Evolutionary conservation across 2,888 invertebrate species (phyloP), one percentile per base, ranked within the genome.

Genomic region (Lasioglossum pauxillum): DNA sequence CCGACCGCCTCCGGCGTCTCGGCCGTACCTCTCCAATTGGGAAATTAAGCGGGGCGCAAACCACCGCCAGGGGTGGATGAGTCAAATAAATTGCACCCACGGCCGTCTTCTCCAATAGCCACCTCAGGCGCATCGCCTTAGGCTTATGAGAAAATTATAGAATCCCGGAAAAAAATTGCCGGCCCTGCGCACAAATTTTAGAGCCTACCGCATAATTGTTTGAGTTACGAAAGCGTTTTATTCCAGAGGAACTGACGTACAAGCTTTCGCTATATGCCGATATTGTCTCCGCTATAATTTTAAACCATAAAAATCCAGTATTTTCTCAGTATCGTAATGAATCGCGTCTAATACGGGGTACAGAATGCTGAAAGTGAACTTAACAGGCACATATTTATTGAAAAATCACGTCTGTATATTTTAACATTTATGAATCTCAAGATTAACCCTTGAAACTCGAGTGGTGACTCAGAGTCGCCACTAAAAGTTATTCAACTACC

Each of bases 81-180:
- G 60, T 72, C 72, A 31, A 38, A 72, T 38, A 72, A 72, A 72
- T 72, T 44, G 72, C 60, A 64, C 60, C 60, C 31, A 64, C 31
- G 31, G 60, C 31, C 31, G 60, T 64, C 60, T 64, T 31, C 60
- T 31, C 27, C 60, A n/a, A 64, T 27, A 31, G 60, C 27, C 60
- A 16, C 60, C 60, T 31, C 5, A 1, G 14, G 14, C 60, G 0
- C 60, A 2, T 0, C 16, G 60, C 60, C 31, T 64, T 0, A 14
- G 60, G 60, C 60, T 31, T 64, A 27, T 16, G 27, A 64, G 27
- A 27, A 64, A 5, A 64, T 64, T 64, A 64, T 64, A 64, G 60
- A 27, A 64, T 31, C 60, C 16, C 27, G 4, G 27, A 16, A 16
- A 31, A 27, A 57, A n/a, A n/a, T 57, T 5, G 27, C 27, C 12